phyloP scores from a whole-genome alignment of 2,113 vertebrate genomes.

The Nothoprocta pentlandii region DNA sequence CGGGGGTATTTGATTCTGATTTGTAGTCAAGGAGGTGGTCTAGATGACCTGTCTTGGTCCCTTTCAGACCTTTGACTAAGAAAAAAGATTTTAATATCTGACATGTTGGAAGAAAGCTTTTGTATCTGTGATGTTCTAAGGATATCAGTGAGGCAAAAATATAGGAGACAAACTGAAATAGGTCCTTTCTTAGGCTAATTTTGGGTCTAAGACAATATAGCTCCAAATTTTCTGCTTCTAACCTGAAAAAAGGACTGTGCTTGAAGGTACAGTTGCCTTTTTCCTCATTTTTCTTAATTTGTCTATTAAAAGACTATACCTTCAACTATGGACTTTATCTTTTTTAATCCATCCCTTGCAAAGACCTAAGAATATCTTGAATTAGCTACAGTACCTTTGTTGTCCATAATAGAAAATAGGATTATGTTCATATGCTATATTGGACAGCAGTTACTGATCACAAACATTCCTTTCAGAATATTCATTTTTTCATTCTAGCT shows the following conservation, averaged over 20 bases:
- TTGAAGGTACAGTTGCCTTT: not conserved
- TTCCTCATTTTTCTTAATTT: not conserved
- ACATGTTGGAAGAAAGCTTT: not conserved
- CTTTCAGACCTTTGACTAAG: not conserved
- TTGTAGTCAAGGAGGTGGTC: not conserved
- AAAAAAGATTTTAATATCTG: not conserved
- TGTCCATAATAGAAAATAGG: not conserved
- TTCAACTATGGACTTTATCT: not conserved
- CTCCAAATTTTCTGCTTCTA: not conserved
- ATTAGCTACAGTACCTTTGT: not conserved
- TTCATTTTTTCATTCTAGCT: not conserved
- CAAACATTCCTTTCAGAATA: conserved; percentile 1
- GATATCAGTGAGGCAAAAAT: not conserved
- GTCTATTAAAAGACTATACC: not conserved
- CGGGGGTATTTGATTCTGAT: not conserved
- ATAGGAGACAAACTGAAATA: not conserved
- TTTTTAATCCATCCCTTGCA: not conserved
- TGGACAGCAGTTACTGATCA: not conserved
- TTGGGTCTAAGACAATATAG: not conserved
- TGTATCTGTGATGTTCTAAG: not conserved
- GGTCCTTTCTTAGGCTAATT: not conserved
- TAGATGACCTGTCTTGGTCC: not conserved
- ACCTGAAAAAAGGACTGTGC: not conserved
- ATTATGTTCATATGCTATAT: not conserved
- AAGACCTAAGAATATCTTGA: not conserved